These are phyloP conservation scores for Ceraclea dissimilis DNA, from an alignment of 2,888 invertebrate genomes.

Conservation along the genomic window DNA sequence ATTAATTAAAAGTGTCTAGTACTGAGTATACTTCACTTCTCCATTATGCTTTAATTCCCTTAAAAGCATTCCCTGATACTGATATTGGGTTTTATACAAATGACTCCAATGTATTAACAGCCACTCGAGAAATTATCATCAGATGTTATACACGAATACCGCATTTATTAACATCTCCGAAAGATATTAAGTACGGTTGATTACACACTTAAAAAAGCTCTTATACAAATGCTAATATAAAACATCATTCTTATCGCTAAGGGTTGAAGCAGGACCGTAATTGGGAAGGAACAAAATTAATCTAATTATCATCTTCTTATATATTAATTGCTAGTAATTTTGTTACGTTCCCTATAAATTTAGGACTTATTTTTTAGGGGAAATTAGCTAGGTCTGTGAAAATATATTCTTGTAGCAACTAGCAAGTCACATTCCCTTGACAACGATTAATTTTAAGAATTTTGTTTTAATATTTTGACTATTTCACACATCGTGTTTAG, in stretches of 20 bases:
- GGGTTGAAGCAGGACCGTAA: too few species aligned
- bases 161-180: slow-evolving; percentile 7
- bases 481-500: too few species aligned
- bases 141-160: slow-evolving; percentile 4
- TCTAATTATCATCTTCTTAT: too few species aligned
- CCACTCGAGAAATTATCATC: neutral
- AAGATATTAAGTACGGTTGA: slow-evolving; percentile 12
- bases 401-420: too few species aligned
- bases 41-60: neutral
- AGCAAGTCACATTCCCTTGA: too few species aligned
- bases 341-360: too few species aligned
- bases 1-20: neutral
- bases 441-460: too few species aligned
- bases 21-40: neutral
- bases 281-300: too few species aligned
- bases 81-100: neutral
- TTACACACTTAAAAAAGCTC: slow-evolving; percentile 12
- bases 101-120: neutral
- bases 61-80: neutral
- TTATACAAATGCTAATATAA: slow-evolving; percentile 9
- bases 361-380: too few species aligned
- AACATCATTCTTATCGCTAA: slow-evolving; percentile 14
- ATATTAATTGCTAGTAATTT: too few species aligned
- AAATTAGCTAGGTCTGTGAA: too few species aligned
- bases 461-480: too few species aligned